Evolutionary conservation across 1,140 invertebrate genomes (phyloP).

Genomic region (Lasioglossum baleicum): DNA sequence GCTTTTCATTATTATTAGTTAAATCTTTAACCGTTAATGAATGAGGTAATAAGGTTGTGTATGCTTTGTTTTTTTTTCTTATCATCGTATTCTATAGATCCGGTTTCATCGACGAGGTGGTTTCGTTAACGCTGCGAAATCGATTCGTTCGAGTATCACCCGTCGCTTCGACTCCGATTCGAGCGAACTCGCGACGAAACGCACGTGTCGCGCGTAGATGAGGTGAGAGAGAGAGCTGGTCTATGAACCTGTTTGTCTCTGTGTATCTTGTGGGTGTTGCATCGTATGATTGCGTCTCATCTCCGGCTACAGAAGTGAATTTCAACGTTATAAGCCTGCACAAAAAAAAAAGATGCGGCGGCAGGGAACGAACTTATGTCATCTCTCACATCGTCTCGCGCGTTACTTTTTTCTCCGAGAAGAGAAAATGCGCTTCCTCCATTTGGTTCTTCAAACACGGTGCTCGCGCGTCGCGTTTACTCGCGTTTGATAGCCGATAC

Average conservation of each 20-base stretch:
- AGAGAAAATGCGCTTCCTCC: constrained; percentile 31
- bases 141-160: constrained; percentile 51
- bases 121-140: constrained; percentile 57
- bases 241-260: not conserved
- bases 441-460: constrained; percentile 3
- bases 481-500: not conserved
- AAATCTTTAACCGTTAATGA: constrained; percentile 78
- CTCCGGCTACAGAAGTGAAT: constrained; percentile 15
- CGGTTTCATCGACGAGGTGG: constrained; percentile 65
- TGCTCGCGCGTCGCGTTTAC: not conserved
- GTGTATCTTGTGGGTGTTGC: not conserved
- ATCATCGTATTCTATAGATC: constrained; percentile 47
- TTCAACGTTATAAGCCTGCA: constrained; percentile 10
- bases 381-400: constrained; percentile 36
- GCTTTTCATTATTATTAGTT: constrained; percentile 69
- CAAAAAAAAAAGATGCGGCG: not conserved
- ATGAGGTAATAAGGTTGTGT: constrained; percentile 80
- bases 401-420: constrained; percentile 8
- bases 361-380: constrained; percentile 20
- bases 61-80: constrained; percentile 61
- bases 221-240: constrained; percentile 49
- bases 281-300: not conserved
- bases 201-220: constrained; percentile 40
- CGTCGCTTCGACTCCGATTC: constrained; percentile 39
- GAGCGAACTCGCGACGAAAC: constrained; percentile 25